Conservation (phyloP, 2,888 invertebrate genomes). For the Conistra vaccinii region DNA sequence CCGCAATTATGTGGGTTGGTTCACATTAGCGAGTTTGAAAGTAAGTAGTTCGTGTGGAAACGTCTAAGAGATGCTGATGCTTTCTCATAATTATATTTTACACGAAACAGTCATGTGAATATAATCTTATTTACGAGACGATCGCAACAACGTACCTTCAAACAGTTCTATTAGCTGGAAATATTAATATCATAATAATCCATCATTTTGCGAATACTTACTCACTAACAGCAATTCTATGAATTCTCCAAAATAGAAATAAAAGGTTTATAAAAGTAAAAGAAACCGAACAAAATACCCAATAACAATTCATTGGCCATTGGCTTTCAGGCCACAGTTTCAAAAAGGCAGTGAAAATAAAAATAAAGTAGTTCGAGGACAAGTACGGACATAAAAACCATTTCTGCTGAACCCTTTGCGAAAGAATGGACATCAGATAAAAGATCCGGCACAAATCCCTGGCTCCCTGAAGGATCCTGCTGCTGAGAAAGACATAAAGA, state of each 20-base stretch:
- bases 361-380: conserved; percentile 47
- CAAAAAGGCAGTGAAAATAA: conserved; percentile 47
- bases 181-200: not conserved
- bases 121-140: not conserved
- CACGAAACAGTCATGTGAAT: no score
- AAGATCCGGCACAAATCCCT: conserved; percentile 64
- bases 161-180: not conserved
- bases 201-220: not conserved
- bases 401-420: conserved; percentile 53
- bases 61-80: not conserved
- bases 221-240: not conserved
- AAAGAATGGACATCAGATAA: conserved; percentile 70
- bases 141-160: not conserved
- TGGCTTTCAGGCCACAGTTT: conserved; percentile 27
- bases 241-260: conserved; percentile 17
- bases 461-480: conserved; percentile 46
- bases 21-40: not conserved
- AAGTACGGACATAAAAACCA: conserved; percentile 52
- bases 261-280: conserved; percentile 22
- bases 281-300: conserved; percentile 16
- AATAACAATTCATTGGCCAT: conserved; percentile 46
- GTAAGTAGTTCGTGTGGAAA: not conserved
- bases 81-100: not conserved
- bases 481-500: conserved; percentile 34
- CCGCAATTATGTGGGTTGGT: not conserved